Evolutionary conservation across 2,797 vertebrate species (phyloP).

Genomic region (Dromococcyx pavoninus): DNA sequence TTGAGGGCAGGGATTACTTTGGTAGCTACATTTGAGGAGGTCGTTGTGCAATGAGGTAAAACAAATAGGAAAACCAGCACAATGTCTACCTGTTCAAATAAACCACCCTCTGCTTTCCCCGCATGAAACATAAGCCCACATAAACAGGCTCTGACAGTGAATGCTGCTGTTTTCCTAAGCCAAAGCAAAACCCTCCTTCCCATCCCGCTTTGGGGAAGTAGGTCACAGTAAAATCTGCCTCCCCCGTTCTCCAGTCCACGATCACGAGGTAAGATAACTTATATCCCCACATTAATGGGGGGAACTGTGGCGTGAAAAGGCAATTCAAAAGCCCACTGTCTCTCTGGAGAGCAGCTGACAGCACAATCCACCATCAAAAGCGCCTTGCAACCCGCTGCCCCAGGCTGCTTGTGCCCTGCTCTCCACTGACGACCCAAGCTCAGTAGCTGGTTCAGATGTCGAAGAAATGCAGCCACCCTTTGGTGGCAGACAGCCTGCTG

Average conservation of each 20-base stretch:
- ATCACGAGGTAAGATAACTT: background rate
- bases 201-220: background rate
- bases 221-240: background rate
- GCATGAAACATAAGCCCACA: background rate
- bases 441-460: background rate
- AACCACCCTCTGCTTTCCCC: background rate
- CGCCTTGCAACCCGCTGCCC: background rate
- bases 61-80: background rate
- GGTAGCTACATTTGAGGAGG: background rate
- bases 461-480: background rate
- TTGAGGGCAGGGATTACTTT: background rate
- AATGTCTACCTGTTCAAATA: background rate
- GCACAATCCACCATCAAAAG: background rate
- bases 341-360: background rate
- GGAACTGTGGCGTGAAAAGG: background rate
- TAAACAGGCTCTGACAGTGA: background rate
- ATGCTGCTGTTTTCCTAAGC: background rate
- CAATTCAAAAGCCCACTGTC: background rate
- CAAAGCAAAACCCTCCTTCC: background rate
- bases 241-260: rapidly evolving
- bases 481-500: background rate
- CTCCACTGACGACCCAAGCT: rapidly evolving
- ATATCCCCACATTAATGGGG: background rate
- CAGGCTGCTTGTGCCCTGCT: background rate
- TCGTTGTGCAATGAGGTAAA: background rate